A percentile compares a stretch with the other conserved stretches of the same genome.
phyloP scores from a whole-genome alignment of 2,113 vertebrate species.

The Melierax canorus region DNA sequence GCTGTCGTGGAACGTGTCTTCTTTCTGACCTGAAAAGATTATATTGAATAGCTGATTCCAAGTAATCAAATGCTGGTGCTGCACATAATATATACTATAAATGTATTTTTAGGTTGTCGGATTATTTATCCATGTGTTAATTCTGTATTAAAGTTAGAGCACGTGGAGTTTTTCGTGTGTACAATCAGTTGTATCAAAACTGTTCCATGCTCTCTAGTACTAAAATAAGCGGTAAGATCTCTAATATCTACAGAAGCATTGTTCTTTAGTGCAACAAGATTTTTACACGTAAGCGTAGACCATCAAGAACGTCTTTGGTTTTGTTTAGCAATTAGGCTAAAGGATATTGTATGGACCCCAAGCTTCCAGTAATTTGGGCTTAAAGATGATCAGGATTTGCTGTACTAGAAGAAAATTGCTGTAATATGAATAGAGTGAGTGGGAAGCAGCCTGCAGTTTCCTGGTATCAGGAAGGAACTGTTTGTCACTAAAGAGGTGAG shows the following conservation, averaged over 20 bases:
- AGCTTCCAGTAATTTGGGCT: neutral
- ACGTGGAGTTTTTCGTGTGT: neutral
- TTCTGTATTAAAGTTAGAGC: neutral
- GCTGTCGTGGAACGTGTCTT: neutral
- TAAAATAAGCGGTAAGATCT: neutral
- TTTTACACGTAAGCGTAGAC: neutral
- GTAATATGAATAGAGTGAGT: neutral
- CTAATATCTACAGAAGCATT: neutral
- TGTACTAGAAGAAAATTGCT: neutral
- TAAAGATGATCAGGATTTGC: neutral
- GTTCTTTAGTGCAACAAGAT: neutral
- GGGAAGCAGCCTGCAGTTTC: neutral
- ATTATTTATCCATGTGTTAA: neutral
- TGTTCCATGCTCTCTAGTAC: neutral
- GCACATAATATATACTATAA: neutral
- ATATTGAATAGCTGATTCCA: neutral
- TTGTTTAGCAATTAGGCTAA: neutral
- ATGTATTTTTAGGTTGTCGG: neutral
- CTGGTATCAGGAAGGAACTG: neutral
- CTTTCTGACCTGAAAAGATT: constrained; percentile 14
- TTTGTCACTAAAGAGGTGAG: neutral
- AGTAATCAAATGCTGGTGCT: neutral
- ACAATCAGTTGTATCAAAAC: neutral
- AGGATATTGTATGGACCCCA: neutral
- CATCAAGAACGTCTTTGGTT: neutral